These are phyloP conservation scores for Apis florea DNA, from an alignment of 1,140 invertebrate species.

Conservation along the genomic window DNA sequence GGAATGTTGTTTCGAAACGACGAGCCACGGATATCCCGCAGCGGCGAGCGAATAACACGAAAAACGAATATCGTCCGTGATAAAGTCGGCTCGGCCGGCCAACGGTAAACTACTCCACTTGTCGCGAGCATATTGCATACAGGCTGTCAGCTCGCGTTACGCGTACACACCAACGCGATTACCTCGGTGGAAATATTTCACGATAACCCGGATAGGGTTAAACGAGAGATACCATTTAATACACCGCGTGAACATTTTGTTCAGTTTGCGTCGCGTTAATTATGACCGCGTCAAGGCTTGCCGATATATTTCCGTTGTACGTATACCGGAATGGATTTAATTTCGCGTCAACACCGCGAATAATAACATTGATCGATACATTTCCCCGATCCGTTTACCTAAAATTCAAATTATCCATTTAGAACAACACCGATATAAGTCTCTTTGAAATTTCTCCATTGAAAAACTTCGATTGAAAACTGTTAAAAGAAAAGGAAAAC, in stretches of 20 bases:
- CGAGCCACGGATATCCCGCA: not conserved
- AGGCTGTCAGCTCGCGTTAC: conserved; percentile 15
- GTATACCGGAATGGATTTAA: not conserved
- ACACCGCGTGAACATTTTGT: conserved; percentile 16
- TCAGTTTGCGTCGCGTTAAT: conserved; percentile 7
- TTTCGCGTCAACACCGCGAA: not conserved
- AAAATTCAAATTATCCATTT: not conserved
- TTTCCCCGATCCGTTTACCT: no score
- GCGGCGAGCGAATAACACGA: conserved; percentile 12
- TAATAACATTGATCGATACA: no score
- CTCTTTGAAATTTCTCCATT: no score
- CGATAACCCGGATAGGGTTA: conserved; percentile 15
- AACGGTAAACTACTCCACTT: conserved; percentile 16
- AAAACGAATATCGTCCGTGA: not conserved
- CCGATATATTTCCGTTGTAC: not conserved
- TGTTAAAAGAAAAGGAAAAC: not conserved
- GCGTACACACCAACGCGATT: conserved; percentile 23
- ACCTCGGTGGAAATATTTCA: conserved; percentile 25
- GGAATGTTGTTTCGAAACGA: not conserved
- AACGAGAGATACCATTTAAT: conserved; percentile 23
- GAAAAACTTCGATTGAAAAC: no score
- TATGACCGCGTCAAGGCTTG: not conserved
- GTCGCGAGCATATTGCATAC: not conserved
- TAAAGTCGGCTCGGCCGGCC: conserved; percentile 23
- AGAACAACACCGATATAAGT: not conserved